Percentiles rank a stretch among this genome's conserved stretches.
phyloP scores from a whole-genome alignment of 1,140 invertebrate species.

The Lordiphosa mommai region DNA sequence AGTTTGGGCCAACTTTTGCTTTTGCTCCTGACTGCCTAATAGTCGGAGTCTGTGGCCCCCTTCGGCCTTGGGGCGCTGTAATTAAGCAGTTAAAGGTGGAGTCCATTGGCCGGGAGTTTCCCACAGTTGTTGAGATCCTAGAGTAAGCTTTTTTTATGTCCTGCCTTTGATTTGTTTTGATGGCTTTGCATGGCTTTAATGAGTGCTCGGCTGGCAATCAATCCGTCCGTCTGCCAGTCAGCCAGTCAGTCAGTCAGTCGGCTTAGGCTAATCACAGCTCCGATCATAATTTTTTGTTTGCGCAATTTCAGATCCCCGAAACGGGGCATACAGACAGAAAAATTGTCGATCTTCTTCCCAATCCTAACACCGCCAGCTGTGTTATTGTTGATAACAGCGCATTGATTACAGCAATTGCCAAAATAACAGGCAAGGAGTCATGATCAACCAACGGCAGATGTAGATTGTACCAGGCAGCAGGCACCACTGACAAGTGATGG shows the following conservation, averaged over 20 bases:
- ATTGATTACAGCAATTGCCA: conserved; percentile 55
- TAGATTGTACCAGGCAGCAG: conserved; percentile 6
- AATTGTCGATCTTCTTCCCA: conserved; percentile 19
- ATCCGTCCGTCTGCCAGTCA: conserved; percentile 41
- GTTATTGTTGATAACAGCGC: conserved; percentile 51
- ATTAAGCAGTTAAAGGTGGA: conserved; percentile 72
- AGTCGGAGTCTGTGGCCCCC: conserved; percentile 42
- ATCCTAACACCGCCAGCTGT: conserved; percentile 58
- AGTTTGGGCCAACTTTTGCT: conserved; percentile 40
- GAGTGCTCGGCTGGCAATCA: conserved; percentile 59
- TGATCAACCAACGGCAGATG: conserved; percentile 36
- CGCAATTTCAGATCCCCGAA: conserved; percentile 56
- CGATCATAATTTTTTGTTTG: conserved; percentile 69
- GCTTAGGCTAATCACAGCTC: conserved; percentile 48
- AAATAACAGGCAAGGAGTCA: conserved; percentile 36
- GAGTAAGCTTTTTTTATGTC: conserved; percentile 45
- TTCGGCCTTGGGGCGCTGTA: conserved; percentile 69
- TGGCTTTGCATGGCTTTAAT: conserved; percentile 73
- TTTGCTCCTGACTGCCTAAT: conserved; percentile 64
- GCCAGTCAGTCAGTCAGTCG: conserved; percentile 14
- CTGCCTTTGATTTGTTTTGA: conserved; percentile 75
- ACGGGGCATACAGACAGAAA: conserved; percentile 15
- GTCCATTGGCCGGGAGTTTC: conserved; percentile 39
- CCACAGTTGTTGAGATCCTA: conserved; percentile 50
- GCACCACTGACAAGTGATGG: conserved; percentile 40